These are phyloP conservation scores for Eumeta japonica DNA, from an alignment of 1,140 invertebrate genomes.

Conservation along the genomic window DNA sequence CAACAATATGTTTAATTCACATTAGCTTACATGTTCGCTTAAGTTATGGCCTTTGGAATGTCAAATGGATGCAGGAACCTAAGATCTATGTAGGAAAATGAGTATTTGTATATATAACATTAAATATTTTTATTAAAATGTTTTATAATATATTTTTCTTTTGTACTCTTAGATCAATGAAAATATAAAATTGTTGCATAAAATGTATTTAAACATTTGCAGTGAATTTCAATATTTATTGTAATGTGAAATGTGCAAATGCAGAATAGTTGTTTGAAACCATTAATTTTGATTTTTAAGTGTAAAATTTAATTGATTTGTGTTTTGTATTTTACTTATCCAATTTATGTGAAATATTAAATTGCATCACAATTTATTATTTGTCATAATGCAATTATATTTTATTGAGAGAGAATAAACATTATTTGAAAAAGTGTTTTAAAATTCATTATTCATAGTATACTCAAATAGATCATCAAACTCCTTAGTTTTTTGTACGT, in stretches of 20 bases:
- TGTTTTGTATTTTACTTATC: background rate
- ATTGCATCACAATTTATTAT: slow-evolving; percentile 19
- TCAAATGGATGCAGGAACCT: slow-evolving; percentile 17
- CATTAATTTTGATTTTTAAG: too few species aligned
- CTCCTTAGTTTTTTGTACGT: too few species aligned
- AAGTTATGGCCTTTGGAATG: slow-evolving; percentile 17
- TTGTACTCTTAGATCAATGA: slow-evolving; percentile 33
- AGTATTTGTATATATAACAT: slow-evolving; percentile 39
- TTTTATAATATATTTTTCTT: slow-evolving; percentile 28
- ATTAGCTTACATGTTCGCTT: slow-evolving; percentile 26
- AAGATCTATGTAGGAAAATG: slow-evolving; percentile 22
- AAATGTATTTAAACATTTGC: slow-evolving; percentile 32
- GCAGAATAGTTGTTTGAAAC: too few species aligned
- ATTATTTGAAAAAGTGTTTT: slow-evolving; percentile 38
- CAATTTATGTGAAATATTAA: slow-evolving; percentile 7
- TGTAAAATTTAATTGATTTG: too few species aligned
- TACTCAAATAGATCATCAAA: too few species aligned
- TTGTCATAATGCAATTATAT: slow-evolving; percentile 34
- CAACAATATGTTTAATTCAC: slow-evolving; percentile 34
- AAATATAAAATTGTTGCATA: slow-evolving; percentile 41
- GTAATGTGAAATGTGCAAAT: too few species aligned
- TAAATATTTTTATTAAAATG: slow-evolving; percentile 20
- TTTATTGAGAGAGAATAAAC: slow-evolving; percentile 49
- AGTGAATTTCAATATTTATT: too few species aligned
- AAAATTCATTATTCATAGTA: too few species aligned